Evolutionary conservation across 37 sponge, comb jelly and placozoan species (phyloP), one percentile per base, ranked within the genome.

Genomic region (Petrosia ficiformis): DNA sequence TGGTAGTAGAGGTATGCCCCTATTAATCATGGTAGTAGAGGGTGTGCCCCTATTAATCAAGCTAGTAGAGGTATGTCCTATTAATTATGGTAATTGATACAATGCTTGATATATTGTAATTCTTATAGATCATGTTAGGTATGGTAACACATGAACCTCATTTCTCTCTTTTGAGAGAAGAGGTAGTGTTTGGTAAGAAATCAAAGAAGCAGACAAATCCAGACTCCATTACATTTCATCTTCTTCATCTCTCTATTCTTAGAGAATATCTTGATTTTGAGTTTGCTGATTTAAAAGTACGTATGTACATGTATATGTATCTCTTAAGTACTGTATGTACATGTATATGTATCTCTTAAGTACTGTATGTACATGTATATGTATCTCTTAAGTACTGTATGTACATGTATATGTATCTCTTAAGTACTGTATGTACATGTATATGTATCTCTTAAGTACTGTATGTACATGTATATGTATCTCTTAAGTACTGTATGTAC

Each of bases 151-250:
- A 98, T 57, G 99, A 98, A 85, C 94, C 96, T 0, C 96, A 98
- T 74, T 98, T 98, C 80, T 89, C 91, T 34, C 83, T 98, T 14
- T 86, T 98, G 44, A 73, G 99, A 59, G 99, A 98, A 44, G 99
- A 98, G 82, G 91, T 98, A 39, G 57, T 70, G 72, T 98, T 93
- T 85, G 97, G 97, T 25, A 76, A 71, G 69, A 93, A 84, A 39
- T 58, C 82, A 75, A 85, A 73, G 58, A 86, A 83, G 66, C 60
- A 59, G 44, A 86, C 83, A 32, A 65, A 76, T 41, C 87, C 94
- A 0, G 91, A 92, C 57, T 80, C 88, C 38, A 76, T 87, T 77
- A 89, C 91, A 44, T 98, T 98, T 59, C 91, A 98, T 71, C 92
- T 98, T 79, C 94, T 98, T 11, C 99, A 98, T 42, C 80, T 98